Evolutionary conservation across 2,113 vertebrate genomes (phyloP).

Genomic region (Piprites chloris): DNA sequence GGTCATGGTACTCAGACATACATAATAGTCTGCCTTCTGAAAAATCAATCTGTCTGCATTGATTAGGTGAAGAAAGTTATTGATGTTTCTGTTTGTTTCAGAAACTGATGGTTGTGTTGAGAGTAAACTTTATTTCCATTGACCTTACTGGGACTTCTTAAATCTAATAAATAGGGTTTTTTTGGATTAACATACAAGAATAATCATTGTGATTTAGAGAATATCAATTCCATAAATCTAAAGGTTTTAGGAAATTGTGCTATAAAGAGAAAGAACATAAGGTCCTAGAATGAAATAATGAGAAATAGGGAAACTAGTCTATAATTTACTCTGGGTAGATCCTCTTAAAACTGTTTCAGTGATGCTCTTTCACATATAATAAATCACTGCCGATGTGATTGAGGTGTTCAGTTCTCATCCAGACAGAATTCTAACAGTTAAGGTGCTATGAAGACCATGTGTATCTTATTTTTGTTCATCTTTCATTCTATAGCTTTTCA

Average conservation of each 20-base stretch:
- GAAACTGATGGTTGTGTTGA: neutral
- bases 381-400: neutral
- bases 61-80: neutral
- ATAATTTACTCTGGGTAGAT: neutral
- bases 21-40: neutral
- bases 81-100: constrained; percentile 11
- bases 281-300: neutral
- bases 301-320: neutral
- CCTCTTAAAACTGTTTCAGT: neutral
- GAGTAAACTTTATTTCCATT: neutral
- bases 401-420: neutral
- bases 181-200: neutral
- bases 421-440: neutral
- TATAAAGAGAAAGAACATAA: neutral
- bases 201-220: neutral
- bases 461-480: neutral
- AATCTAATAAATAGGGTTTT: neutral
- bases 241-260: neutral
- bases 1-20: neutral
- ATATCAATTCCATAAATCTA: neutral
- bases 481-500: neutral
- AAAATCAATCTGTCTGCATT: constrained; percentile 27
- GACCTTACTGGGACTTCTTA: neutral
- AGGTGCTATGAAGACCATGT: neutral
- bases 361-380: neutral